phyloP scores from a whole-genome alignment of 2,113 vertebrate species.

The Falcunculus frontatus region DNA sequence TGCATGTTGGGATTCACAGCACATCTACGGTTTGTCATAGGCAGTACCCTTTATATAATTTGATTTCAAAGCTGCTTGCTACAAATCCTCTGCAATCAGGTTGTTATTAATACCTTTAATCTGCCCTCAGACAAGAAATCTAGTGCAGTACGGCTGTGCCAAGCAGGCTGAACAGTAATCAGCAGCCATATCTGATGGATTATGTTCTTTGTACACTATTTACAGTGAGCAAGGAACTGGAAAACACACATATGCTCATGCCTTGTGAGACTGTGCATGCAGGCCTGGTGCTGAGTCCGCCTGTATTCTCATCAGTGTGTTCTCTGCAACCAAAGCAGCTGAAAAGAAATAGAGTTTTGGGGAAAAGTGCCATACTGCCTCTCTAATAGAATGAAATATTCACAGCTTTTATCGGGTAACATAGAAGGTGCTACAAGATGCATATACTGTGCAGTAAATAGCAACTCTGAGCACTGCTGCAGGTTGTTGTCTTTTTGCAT shows the following conservation, averaged over 20 bases:
- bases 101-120: conserved; percentile 50
- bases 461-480: neutral
- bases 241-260: neutral
- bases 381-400: neutral
- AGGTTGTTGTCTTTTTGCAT: neutral
- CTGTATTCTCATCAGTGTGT: neutral
- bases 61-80: conserved; percentile 40
- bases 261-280: neutral
- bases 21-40: neutral
- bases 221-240: neutral
- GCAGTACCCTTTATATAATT: neutral
- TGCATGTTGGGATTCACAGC: neutral
- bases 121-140: conserved; percentile 35
- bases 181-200: conserved; percentile 9
- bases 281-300: neutral
- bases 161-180: conserved; percentile 8
- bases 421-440: neutral
- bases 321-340: neutral
- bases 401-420: neutral
- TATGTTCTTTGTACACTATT: neutral
- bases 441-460: neutral
- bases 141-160: neutral
- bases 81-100: conserved; percentile 60
- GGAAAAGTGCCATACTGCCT: neutral
- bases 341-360: neutral